These are phyloP conservation scores for Okamejei kenojei DNA, from an alignment of 2,797 vertebrate genomes.

Conservation along the genomic window DNA sequence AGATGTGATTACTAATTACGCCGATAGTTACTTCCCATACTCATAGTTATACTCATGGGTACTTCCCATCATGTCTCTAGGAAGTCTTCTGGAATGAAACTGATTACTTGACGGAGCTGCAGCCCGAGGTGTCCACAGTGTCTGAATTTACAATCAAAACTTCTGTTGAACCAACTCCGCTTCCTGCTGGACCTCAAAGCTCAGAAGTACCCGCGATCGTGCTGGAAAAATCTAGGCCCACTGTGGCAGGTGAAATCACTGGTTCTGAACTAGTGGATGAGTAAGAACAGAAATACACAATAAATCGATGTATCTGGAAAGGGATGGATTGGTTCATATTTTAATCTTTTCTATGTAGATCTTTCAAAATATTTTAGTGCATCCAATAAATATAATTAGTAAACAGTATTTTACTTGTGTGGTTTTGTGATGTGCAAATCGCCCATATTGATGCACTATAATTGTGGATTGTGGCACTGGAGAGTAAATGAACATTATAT, in stretches of 20 bases:
- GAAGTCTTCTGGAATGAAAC: conserved; percentile 4
- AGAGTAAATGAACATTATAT: neutral
- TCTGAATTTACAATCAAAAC: neutral
- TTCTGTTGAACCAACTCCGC: neutral
- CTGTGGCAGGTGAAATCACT: neutral
- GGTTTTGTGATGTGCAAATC: neutral
- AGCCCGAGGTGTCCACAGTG: neutral
- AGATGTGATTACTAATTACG: neutral
- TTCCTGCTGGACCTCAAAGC: neutral
- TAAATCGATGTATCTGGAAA: neutral
- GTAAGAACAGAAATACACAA: neutral
- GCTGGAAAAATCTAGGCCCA: neutral
- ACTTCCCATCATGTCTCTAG: neutral
- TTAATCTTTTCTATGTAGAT: neutral
- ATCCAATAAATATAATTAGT: neutral
- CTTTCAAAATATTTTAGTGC: neutral
- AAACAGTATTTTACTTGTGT: neutral
- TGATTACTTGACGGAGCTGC: neutral
- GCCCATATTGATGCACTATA: neutral
- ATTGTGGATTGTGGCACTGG: neutral
- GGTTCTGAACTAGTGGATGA: neutral
- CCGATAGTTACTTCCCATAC: neutral
- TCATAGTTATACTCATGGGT: neutral
- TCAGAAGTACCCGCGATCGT: neutral
- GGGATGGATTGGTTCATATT: neutral